Base-by-base conservation (phyloP, 2,113 vertebrate genomes). In the Aramus guarauna region DNA sequence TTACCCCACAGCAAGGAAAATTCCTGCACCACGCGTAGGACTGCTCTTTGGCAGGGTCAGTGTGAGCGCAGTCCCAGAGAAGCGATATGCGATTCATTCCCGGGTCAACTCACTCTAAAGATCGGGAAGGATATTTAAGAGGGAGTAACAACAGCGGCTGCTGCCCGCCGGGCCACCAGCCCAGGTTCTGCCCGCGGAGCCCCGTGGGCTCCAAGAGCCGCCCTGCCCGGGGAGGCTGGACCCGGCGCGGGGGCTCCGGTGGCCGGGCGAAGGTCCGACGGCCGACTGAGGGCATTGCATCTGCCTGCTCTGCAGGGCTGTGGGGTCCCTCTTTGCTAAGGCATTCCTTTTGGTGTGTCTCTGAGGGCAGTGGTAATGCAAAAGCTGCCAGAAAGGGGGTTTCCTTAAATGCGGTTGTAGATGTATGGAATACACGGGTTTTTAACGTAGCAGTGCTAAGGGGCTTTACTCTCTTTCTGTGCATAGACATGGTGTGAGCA, bases 251-350 rank as follows among this genome's bases (percentile, higher is more conserved):
- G 20, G 10, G 48, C 14, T 71, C 26, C 48, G 4, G 10, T 11
- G 12, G 34, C 20, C 10, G 27, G 43, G n/a, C 2, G 3, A 30
- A 4, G n/a, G n/a, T 17, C 58, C 12, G 2, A 9, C 15, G 3
- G 34, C 73, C 20, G 14, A 7, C 53, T 15, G 17, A 9, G 5
- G 17, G 59, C 47, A 6, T 5, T 8, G 6, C 29, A 1, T 2
- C 29, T 4, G 26, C 36, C 22, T 5, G 19, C 29, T 27, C 43
- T 3, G 36, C 45, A 9, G 7, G 37, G 37, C 34, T 4, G 11
- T 5, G 37, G 22, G 11, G 3, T 47, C 32, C 11, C 52, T 45
- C 39, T 3, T 60, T 41, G 11, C 30, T 7, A 53, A 67, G 11
- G 30, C 27, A 39, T 22, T 55, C 16, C 10, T 47, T 63, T 64